A percentile compares a stretch with the other conserved stretches of the same genome.
phyloP scores from a whole-genome alignment of 53 echinoderm and acorn worm species.

The Henricia sp. region DNA sequence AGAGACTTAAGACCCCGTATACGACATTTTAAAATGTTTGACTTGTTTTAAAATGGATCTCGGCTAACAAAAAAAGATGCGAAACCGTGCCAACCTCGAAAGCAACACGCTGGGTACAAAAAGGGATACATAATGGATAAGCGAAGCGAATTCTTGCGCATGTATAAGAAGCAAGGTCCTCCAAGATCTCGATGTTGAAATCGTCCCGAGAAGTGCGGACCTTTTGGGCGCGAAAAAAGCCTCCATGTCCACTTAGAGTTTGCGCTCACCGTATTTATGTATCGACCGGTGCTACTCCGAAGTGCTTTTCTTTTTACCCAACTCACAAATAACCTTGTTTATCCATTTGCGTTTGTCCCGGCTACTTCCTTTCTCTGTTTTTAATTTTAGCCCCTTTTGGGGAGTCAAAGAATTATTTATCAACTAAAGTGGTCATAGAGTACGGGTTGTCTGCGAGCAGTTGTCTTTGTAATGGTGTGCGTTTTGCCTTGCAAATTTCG shows the following conservation, averaged over 20 bases:
- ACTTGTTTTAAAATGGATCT: slow-evolving; percentile 18
- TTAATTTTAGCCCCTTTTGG: background rate
- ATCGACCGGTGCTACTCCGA: background rate
- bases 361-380: background rate
- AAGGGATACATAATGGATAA: background rate
- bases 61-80: slow-evolving; percentile 1
- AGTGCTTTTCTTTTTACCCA: background rate
- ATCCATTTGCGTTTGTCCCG: background rate
- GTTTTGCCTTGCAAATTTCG: background rate
- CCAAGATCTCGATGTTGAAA: background rate
- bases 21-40: slow-evolving; percentile 44
- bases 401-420: slow-evolving; percentile 42
- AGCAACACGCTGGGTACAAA: background rate
- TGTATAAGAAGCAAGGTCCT: background rate
- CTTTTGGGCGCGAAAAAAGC: background rate
- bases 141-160: background rate
- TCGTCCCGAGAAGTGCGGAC: background rate
- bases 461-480: background rate
- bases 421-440: background rate
- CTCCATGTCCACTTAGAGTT: background rate
- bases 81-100: background rate
- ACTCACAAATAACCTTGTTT: background rate
- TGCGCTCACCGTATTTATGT: background rate
- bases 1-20: background rate
- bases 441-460: background rate